Conservation (phyloP, 2,113 vertebrate genomes). For the Pycnonotus jocosus region DNA sequence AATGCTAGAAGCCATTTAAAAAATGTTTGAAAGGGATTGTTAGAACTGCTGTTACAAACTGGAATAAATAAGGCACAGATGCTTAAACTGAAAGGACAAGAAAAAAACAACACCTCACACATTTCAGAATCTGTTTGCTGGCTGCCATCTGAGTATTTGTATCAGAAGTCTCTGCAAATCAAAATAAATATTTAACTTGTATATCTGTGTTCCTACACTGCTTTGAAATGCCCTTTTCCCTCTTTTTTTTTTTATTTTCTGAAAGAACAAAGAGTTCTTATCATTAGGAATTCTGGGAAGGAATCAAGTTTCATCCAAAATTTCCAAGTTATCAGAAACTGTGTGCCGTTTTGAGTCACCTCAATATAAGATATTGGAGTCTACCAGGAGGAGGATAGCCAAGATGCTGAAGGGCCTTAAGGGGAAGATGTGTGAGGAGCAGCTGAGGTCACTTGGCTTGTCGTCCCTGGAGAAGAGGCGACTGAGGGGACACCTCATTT, state of each 20-base stretch:
- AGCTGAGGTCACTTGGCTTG: neutral
- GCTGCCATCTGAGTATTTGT: neutral
- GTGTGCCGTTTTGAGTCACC: neutral
- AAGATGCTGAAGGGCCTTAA: neutral
- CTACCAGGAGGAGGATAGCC: neutral
- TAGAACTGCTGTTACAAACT: neutral
- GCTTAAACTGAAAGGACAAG: neutral
- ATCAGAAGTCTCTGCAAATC: constrained; percentile 15
- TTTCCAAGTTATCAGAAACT: neutral
- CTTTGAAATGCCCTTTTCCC: neutral
- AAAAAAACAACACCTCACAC: neutral
- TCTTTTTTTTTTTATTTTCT: too few relatives aligned
- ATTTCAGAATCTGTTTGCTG: neutral
- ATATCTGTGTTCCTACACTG: neutral
- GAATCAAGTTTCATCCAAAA: neutral
- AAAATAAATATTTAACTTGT: constrained; percentile 23
- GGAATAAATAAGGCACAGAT: neutral
- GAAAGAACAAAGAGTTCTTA: neutral
- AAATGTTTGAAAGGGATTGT: neutral
- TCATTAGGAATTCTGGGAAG: neutral
- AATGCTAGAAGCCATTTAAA: neutral
- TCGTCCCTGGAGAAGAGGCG: neutral
- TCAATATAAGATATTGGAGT: neutral
- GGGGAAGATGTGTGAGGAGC: neutral
- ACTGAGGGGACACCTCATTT: neutral